Evolutionary conservation across 2,797 vertebrate genomes (phyloP).

Genomic region (Myoxocephalus aenaeus): DNA sequence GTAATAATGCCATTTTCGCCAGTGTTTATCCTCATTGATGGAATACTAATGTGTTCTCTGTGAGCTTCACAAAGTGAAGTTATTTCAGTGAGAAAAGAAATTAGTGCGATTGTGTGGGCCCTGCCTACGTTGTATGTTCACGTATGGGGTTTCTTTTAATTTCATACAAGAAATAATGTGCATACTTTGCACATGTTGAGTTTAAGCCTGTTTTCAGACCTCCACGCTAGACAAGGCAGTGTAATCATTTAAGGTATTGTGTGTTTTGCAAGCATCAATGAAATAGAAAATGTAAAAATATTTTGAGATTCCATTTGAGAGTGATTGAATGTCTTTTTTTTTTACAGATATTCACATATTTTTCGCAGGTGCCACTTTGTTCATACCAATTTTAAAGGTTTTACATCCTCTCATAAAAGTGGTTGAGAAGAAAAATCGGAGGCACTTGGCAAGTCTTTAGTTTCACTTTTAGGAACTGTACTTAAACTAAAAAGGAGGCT

Average conservation of each 20-base stretch:
- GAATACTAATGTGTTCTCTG: not conserved
- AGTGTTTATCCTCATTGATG: not conserved
- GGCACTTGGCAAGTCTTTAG: not conserved
- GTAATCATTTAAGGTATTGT: not conserved
- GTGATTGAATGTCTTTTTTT: not conserved
- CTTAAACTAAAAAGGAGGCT: not conserved
- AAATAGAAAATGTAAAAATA: not conserved
- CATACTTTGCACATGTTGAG: not conserved
- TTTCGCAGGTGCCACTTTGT: not conserved
- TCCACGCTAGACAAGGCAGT: not conserved
- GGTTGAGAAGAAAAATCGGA: not conserved
- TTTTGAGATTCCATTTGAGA: no score
- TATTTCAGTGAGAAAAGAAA: constrained; percentile 7
- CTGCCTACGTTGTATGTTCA: not conserved
- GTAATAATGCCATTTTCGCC: not conserved
- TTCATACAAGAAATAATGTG: not conserved
- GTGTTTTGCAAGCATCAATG: not conserved
- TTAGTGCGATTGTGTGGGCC: constrained; percentile 19
- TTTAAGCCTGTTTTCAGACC: not conserved
- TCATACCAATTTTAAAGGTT: not conserved
- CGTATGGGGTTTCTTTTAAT: not conserved
- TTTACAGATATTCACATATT: not conserved
- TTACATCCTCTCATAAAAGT: not conserved
- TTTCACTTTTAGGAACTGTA: no score
- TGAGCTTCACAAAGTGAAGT: not conserved